phyloP scores from a whole-genome alignment of 2,888 invertebrate genomes.

The Cryptocephalus moraei region DNA sequence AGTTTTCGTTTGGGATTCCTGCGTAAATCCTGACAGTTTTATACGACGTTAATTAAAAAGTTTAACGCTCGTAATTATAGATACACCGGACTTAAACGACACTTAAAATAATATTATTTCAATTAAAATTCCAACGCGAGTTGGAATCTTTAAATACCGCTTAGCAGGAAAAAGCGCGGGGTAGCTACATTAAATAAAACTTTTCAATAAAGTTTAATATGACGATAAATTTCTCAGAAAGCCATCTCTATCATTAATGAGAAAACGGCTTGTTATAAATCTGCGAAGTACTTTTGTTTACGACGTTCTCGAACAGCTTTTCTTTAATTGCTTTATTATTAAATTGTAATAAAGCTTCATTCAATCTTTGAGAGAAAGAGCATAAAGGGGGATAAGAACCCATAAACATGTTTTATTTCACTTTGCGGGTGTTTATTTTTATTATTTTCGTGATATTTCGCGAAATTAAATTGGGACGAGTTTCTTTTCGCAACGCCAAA shows the following conservation, averaged over 20 bases:
- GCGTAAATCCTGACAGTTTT: too few species aligned
- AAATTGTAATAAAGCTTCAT: conserved; percentile 10
- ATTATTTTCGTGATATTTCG: not conserved
- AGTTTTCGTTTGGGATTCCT: too few species aligned
- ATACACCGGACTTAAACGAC: too few species aligned
- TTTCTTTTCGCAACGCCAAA: too few species aligned
- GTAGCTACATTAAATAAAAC: conserved; percentile 1
- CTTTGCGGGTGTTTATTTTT: not conserved
- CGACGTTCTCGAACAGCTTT: conserved; percentile 19
- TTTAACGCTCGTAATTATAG: too few species aligned
- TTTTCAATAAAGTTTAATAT: conserved; percentile 9
- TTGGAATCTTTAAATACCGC: too few species aligned
- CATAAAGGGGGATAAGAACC: not conserved
- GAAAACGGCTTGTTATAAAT: conserved; percentile 22
- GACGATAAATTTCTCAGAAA: not conserved
- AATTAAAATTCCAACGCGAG: not conserved
- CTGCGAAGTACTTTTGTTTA: conserved; percentile 19
- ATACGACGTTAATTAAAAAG: too few species aligned
- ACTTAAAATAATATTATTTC: not conserved
- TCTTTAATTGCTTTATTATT: conserved; percentile 24
- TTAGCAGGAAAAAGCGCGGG: too few species aligned
- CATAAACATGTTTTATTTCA: not conserved
- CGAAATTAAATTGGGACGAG: too few species aligned
- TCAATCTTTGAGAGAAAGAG: not conserved
- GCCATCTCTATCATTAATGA: conserved; percentile 7